Evolutionary conservation across 2,113 vertebrate genomes (phyloP), one percentile per base, ranked within the genome.

Genomic region (Gnathonemus echidnorhynchus): DNA sequence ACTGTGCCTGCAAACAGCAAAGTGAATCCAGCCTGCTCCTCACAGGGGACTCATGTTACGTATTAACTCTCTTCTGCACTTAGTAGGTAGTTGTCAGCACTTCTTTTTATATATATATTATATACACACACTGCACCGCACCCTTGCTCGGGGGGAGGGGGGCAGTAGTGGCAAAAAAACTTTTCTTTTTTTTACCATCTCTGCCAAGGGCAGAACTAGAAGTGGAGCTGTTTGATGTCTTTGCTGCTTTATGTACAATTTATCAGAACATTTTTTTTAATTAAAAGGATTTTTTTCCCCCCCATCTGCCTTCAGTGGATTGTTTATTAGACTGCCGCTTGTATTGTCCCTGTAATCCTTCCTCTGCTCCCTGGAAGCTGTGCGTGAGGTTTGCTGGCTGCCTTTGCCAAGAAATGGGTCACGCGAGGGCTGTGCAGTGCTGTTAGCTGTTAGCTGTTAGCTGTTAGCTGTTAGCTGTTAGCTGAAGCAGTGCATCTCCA

Each of bases 121-220:
- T 27, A 11, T 10, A 66, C 58, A 66, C n/a, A 66, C 0, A 66
- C 58, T 10, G 45, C 46, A 50, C 88, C 27, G n/a, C 88, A 35
- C 66, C 66, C 66, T 77, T 24, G 46, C 48, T 50, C 17, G 21
- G 66, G n/a, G n/a, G n/a, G n/a, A 5, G 11, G 48, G 13, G 45
- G 10, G 24, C 49, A 31, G 31, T 17, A 7, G 35, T 11, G 19
- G 52, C 31, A 56, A 58, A 39, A 39, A 27, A 56, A 2, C 53
- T 1, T 15, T 17, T 7, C 9, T 86, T 50, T 46, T 46, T 86
- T n/a, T 86, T 7, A 88, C 21, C 49, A 21, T 62, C 21, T 24
- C 53, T 24, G 46, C 53, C 48, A 85, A 85, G 89, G 90, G 46
- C 89, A 89, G 88, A 91, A 92, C 90, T 70, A 83, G 31, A 7